Conservation (phyloP, 2,888 invertebrate species). For the Panopea generosa region DNA sequence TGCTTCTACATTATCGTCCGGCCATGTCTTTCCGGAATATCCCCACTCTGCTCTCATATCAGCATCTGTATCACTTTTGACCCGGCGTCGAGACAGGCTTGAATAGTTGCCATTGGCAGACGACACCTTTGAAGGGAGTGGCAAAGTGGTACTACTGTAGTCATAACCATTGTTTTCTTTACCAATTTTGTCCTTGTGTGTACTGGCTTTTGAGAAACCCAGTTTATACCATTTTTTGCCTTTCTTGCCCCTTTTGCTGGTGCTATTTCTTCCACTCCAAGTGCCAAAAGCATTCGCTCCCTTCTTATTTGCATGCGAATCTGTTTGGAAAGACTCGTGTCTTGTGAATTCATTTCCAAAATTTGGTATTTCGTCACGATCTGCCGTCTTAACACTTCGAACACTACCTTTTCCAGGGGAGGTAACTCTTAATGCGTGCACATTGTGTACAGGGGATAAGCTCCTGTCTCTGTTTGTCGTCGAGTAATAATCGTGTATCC, state of each 20-base stretch:
- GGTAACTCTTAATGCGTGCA: background rate
- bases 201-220: conserved; percentile 33
- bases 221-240: conserved; percentile 62
- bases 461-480: conserved; percentile 19
- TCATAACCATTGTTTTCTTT: conserved; percentile 49
- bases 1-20: background rate
- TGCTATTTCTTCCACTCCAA: conserved; percentile 47
- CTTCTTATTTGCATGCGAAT: conserved; percentile 2
- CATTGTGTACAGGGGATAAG: background rate
- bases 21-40: background rate
- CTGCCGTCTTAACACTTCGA: background rate
- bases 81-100: conserved; percentile 1
- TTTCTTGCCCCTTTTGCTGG: conserved; percentile 30
- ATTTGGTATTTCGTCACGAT: background rate
- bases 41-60: background rate
- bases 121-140: conserved; percentile 23
- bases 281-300: conserved; percentile 46
- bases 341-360: background rate
- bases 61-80: conserved; percentile 1
- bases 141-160: conserved; percentile 37
- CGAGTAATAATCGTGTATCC: conserved; percentile 55
- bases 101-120: conserved; percentile 13
- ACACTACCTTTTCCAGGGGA: background rate
- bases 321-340: background rate
- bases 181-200: conserved; percentile 33